Base-by-base conservation (phyloP, 35 echinoderm and acorn worm species). In the Apostichopus californicus region DNA sequence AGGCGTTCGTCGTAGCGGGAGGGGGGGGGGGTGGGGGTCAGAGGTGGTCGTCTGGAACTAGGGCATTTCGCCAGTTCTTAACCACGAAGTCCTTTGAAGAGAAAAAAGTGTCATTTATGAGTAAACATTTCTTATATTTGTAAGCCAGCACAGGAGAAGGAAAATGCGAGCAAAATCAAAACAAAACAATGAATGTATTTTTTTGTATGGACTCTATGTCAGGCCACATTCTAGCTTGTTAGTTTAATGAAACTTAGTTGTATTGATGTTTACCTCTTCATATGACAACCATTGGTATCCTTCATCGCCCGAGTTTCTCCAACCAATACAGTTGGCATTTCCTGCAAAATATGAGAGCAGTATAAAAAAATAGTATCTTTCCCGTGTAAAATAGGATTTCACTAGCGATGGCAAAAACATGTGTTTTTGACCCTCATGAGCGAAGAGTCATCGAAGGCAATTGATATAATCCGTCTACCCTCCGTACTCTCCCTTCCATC, bases 251-350 rank as follows among this genome's bases (percentile, higher is more conserved):
- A 46, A 46, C 34, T 46, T 46, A 46, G 34, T 46, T 46, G 34
- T 46, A 46, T 46, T 46, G 34, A 46, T 46, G 34, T 83, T 53
- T 57, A 83, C 80, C 80, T 83, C 53, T 34, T 83, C 25, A 0
- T 83, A 83, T 11, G 80, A 83, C 8, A 83, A 53, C 80, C 80
- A 83, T 15, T 55, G 46, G 80, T 83, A 83, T 3, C 34, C 46
- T 17, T 83, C 11, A 55, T 83, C 80, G 55, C 80, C 80, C 2
- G 53, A 20, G 25, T 46, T 55, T 56, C 80, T 83, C 80, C 80
- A 83, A 55, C 80, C 80, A 13, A 83, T 18, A 56, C 80, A 83
- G 14, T 83, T 83, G 34, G 25, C 46, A 18, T 83, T 55, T 83
- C 53, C 80, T 83, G 77, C 9, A 9, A 25, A 79, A 79, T 9